Conservation (phyloP, 2,888 invertebrate genomes). For the Theodoxus fluviatilis region DNA sequence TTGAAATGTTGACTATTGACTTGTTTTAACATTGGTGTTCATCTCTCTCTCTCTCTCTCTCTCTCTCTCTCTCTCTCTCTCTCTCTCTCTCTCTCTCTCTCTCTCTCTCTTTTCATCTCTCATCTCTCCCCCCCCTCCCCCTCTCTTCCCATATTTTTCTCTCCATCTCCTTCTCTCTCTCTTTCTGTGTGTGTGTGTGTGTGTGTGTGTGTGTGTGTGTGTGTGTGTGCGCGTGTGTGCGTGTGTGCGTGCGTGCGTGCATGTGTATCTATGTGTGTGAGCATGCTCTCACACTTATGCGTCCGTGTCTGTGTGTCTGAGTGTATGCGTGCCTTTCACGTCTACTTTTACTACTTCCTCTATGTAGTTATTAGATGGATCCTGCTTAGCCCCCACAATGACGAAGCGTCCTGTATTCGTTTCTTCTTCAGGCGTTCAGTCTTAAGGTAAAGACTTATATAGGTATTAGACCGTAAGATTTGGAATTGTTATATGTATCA, state of each 20-base stretch:
- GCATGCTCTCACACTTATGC: neutral
- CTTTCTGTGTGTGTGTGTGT: constrained; percentile 13
- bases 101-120: constrained; percentile 6
- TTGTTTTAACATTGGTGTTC: too few relatives aligned
- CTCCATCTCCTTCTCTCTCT: neutral
- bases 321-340: too few relatives aligned
- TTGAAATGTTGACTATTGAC: too few relatives aligned
- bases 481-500: too few relatives aligned
- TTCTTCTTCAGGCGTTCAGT: too few relatives aligned
- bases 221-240: constrained; percentile 14
- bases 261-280: neutral
- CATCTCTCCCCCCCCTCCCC: neutral
- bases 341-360: too few relatives aligned
- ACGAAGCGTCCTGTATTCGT: too few relatives aligned
- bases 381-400: too few relatives aligned
- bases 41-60: constrained; percentile 26
- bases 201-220: constrained; percentile 5
- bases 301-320: constrained; percentile 5
- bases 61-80: constrained; percentile 19
- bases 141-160: neutral
- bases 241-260: constrained; percentile 3
- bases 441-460: too few relatives aligned
- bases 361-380: too few relatives aligned
- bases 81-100: constrained; percentile 7
- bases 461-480: too few relatives aligned